phyloP scores from a whole-genome alignment of 2,888 invertebrate genomes.

The Pandemis heparana region DNA sequence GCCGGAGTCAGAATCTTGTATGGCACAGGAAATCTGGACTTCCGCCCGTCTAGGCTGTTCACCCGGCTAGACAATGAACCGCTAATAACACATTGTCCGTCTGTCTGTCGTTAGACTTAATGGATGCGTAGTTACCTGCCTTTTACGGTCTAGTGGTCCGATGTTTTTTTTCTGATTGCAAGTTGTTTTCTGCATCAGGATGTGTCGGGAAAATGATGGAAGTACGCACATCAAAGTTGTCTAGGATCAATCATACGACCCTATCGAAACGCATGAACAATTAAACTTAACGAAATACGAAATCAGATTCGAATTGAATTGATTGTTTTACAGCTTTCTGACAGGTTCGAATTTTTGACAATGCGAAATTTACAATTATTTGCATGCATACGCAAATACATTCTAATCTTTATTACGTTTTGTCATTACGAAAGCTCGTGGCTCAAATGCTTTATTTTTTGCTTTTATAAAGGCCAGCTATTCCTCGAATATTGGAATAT shows the following conservation, averaged over 20 bases:
- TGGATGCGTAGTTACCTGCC: conserved; percentile 66
- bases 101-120: conserved; percentile 62
- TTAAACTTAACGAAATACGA: too few relatives aligned
- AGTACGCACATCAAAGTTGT: neutral
- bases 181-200: conserved; percentile 47
- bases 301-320: too few relatives aligned
- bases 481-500: too few relatives aligned
- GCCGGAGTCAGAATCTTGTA: conserved; percentile 50
- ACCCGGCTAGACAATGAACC: conserved; percentile 76
- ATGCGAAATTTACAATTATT: too few relatives aligned
- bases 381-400: too few relatives aligned
- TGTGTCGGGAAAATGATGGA: neutral
- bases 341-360: too few relatives aligned
- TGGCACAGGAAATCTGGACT: conserved; percentile 80
- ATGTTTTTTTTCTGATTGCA: conserved; percentile 52
- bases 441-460: too few relatives aligned
- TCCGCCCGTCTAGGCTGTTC: conserved; percentile 82
- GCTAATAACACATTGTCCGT: conserved; percentile 71
- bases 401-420: too few relatives aligned
- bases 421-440: too few relatives aligned
- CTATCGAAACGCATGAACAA: neutral
- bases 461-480: too few relatives aligned
- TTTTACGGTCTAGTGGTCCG: conserved; percentile 72
- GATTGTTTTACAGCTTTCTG: too few relatives aligned
- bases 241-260: neutral